Evolutionary conservation across 1,140 invertebrate species (phyloP).

Genomic region (Magallana angulata): DNA sequence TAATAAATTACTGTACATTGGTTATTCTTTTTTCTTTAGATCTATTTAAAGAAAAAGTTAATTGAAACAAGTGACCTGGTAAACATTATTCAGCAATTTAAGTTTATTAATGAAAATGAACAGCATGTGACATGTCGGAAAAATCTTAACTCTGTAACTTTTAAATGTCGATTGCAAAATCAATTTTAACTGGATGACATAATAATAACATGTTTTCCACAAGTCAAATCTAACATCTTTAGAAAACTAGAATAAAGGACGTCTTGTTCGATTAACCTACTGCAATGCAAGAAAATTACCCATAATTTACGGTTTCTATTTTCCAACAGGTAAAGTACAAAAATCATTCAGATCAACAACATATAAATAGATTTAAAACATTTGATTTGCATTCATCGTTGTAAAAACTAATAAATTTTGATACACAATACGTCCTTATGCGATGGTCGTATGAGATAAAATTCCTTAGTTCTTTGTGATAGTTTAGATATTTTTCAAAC

Average conservation of each 20-base stretch:
- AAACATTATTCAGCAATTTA: not conserved
- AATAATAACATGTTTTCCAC: too few species aligned
- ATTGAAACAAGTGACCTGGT: not conserved
- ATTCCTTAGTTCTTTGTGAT: not conserved
- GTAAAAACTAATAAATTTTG: too few species aligned
- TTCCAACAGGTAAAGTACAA: too few species aligned
- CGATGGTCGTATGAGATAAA: not conserved
- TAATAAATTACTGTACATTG: too few species aligned
- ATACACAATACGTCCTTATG: not conserved
- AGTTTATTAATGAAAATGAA: not conserved
- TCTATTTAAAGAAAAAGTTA: not conserved
- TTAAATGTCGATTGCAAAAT: constrained; percentile 1
- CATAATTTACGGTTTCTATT: too few species aligned
- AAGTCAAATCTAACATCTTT: too few species aligned
- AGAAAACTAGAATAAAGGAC: too few species aligned
- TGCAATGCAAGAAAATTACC: too few species aligned
- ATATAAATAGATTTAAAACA: too few species aligned
- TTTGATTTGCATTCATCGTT: too few species aligned
- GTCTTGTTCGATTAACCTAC: too few species aligned
- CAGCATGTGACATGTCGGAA: not conserved
- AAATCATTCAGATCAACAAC: too few species aligned
- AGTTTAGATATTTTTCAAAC: not conserved
- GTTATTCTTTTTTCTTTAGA: not conserved
- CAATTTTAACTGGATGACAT: not conserved
- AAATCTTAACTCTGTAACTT: not conserved